Evolutionary conservation across 2,888 invertebrate species (phyloP), one percentile per base, ranked within the genome.

Genomic region (Eudasyphora cyanicolor): DNA sequence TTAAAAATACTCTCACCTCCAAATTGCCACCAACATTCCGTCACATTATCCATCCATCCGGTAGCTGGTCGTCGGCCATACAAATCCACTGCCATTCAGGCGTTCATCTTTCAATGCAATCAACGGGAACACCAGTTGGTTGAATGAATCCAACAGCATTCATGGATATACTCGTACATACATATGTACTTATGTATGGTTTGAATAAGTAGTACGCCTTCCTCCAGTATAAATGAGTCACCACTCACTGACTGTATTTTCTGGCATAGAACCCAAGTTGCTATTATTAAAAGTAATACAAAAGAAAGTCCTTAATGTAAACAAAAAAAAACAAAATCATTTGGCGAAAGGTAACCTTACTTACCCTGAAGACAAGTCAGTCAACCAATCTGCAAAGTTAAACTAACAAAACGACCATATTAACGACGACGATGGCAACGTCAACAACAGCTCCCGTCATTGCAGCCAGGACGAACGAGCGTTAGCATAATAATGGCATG

Each of bases 211-310:
- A 32, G 5, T 32, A n/a, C n/a, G 32, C 32, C 32, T 32, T 2
- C 10, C 32, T 32, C 6, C 10, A 12, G 29, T 5, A 60, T 60
- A 32, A 60, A 60, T 60, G 29, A 32, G n/a, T n/a, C 60, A n/a
- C 14, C 10, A 54, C n/a, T n/a, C 19, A n/a, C 64, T 38, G 64
- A 29, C 27, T 60, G 35, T 21, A 64, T n/a, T n/a, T n/a, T n/a
- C n/a, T 35, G 64, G 12, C 6, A 17, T 35, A 38, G 35, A 35
- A 64, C 21, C 7, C 35, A 38, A 67, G 42, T 42, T 67, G 42
- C 14, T 67, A 19, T 38, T 67, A 67, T 67, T 67, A 67, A 60
- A 64, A 67, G 67, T 24, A 38, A 67, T 67, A 67, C 67, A 67
- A 67, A 64, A 67, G 38, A 42, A 14, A 67, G 64, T 38, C 38